phyloP scores from a whole-genome alignment of 2,113 vertebrate genomes.

The Parus major region DNA sequence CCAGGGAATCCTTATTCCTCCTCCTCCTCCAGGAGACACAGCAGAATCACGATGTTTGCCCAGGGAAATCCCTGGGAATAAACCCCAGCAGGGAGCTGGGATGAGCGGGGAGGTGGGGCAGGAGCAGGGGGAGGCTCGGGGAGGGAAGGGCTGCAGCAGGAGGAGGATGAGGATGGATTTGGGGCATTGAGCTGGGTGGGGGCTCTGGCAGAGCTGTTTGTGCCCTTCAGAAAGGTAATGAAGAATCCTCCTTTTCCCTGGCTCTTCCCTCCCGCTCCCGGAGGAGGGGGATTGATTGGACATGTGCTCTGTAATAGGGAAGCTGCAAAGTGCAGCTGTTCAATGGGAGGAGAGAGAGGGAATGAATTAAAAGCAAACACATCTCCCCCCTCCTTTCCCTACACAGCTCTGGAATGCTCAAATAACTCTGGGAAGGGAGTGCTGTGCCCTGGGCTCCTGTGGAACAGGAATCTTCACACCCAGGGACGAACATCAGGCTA shows the following conservation, averaged over 20 bases:
- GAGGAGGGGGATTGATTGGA: not conserved
- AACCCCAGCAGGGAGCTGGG: not conserved
- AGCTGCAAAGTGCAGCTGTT: not conserved
- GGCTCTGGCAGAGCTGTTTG: not conserved
- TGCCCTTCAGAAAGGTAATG: not conserved
- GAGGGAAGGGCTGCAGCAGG: not conserved
- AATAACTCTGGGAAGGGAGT: not conserved
- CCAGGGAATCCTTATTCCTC: not conserved
- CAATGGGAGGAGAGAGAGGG: not conserved
- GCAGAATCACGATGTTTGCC: not conserved
- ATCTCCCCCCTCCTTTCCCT: not conserved
- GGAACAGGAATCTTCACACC: not conserved
- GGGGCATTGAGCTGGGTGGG: not conserved
- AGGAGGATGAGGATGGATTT: not conserved
- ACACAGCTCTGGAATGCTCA: not conserved
- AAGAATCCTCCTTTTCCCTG: not conserved
- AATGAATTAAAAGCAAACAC: not conserved
- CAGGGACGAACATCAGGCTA: not conserved
- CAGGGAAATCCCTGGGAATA: not conserved
- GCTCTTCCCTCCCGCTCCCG: not conserved
- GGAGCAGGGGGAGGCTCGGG: not conserved
- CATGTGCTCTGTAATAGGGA: fast-evolving
- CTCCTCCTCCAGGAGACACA: not conserved
- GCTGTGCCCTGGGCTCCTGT: not conserved
- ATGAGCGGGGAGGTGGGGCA: not conserved